phyloP scores from a whole-genome alignment of 2,888 invertebrate species.

The Zootermopsis nevadensis region DNA sequence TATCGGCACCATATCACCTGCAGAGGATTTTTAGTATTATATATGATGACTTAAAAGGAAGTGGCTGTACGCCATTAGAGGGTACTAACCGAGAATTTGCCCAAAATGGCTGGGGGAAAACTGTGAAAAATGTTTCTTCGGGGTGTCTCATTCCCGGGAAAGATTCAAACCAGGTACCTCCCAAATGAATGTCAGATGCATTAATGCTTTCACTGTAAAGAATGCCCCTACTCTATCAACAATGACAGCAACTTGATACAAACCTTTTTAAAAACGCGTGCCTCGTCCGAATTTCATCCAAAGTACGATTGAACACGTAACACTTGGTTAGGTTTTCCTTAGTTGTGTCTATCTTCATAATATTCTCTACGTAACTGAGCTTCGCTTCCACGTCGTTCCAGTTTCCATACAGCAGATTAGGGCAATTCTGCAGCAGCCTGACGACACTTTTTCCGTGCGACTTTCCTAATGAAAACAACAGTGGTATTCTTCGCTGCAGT shows the following conservation, averaged over 20 bases:
- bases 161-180: neutral
- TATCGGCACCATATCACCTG: too few relatives aligned
- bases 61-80: too few relatives aligned
- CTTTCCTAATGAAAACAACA: slow-evolving; percentile 1
- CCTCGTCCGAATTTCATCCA: slow-evolving; percentile 14
- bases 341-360: slow-evolving; percentile 26
- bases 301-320: slow-evolving; percentile 3
- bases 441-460: neutral
- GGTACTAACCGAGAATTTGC: too few relatives aligned
- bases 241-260: neutral
- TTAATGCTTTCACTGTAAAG: neutral
- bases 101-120: too few relatives aligned
- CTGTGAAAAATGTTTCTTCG: neutral
- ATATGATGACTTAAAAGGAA: too few relatives aligned
- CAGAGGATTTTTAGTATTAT: too few relatives aligned
- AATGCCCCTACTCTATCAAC: neutral
- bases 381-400: slow-evolving; percentile 22
- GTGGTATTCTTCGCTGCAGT: neutral
- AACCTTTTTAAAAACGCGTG: slow-evolving; percentile 23
- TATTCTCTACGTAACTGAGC: slow-evolving; percentile 3
- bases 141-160: neutral
- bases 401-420: neutral
- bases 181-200: neutral
- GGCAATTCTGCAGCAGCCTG: neutral
- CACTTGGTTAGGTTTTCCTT: slow-evolving; percentile 27